Evolutionary conservation across 2,797 vertebrate genomes (phyloP), one percentile per base, ranked within the genome.

Genomic region (Chelonia mydas): DNA sequence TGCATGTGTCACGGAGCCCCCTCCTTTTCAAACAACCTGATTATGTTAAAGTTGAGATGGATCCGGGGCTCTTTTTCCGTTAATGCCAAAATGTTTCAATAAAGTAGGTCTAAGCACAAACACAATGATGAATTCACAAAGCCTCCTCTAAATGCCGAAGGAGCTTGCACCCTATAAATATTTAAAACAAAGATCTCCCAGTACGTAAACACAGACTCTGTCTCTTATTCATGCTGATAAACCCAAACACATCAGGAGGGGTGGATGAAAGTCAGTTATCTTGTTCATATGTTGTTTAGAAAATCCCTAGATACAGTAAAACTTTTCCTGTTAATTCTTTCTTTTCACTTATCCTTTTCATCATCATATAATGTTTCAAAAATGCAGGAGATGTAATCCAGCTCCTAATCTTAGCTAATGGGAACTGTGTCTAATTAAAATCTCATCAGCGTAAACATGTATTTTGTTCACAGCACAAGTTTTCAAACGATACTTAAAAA

Each of bases 151-250:
- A 97, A 96, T 97, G 90, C 93, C 95, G 96, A 95, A 97, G 94
- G 89, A 97, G 90, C 97, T 97, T 97, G 47, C 83, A 94, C 50
- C 89, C 88, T 97, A 92, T 98, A 98, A 98, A 98, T 98, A 98
- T 98, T 98, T 98, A 97, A 98, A 98, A 95, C 93, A 98, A 98
- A 97, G 96, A 95, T 94, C 95, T 98, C 87, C 89, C 95, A 95
- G 93, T 94, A 97, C n/a, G 94, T 97, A 98, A 98, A 97, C 94
- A 97, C 49, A 0, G 55, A 93, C 81, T 81, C 65, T 92, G 78
- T 86, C 95, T 97, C 84, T 80, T 86, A 80, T 96, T 97, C 95
- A 96, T 84, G 41, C 86, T 96, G 92, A 97, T 97, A 98, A 98
- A 97, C 90, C 55, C 91, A 97, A 96, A 96, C 4, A 2, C 94